These are phyloP conservation scores for Clinocottus analis DNA, from an alignment of 2,113 vertebrate genomes.

Conservation along the genomic window DNA sequence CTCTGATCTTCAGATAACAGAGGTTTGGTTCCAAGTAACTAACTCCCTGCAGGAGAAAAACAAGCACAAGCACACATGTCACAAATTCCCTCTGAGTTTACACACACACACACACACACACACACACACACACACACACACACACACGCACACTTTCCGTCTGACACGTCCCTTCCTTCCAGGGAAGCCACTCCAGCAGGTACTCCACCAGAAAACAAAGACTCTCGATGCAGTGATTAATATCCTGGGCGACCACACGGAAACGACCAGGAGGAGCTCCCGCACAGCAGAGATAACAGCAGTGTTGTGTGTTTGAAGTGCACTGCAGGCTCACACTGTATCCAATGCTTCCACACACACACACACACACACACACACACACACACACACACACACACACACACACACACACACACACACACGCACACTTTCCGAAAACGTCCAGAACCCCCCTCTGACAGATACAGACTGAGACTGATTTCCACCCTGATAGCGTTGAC, in stretches of 20 bases:
- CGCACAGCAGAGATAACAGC: constrained; percentile 62
- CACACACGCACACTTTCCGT: constrained; percentile 16
- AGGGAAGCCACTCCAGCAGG: constrained; percentile 46
- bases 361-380: constrained; percentile 5
- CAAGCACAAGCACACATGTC: constrained; percentile 14
- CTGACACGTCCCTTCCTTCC: constrained; percentile 50
- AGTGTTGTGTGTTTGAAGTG: constrained; percentile 16
- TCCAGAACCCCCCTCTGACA: constrained; percentile 4
- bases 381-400: constrained; percentile 17
- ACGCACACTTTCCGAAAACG: constrained; percentile 31
- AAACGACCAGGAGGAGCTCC: constrained; percentile 65
- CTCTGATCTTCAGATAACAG: constrained; percentile 43
- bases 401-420: constrained; percentile 11
- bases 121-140: constrained; percentile 19
- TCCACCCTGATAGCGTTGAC: constrained; percentile 61
- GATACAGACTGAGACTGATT: constrained; percentile 43
- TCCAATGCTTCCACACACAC: constrained; percentile 2
- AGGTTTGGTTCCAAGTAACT: constrained; percentile 40
- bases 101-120: constrained; percentile 29
- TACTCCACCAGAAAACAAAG: constrained; percentile 29
- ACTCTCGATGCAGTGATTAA: constrained; percentile 67
- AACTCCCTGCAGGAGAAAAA: constrained; percentile 24
- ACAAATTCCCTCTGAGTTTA: constrained; percentile 49
- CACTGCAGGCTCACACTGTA: constrained; percentile 1
- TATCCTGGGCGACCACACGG: constrained; percentile 65